Conservation (phyloP, 2,797 vertebrate species). For the Bradypus variegatus region DNA sequence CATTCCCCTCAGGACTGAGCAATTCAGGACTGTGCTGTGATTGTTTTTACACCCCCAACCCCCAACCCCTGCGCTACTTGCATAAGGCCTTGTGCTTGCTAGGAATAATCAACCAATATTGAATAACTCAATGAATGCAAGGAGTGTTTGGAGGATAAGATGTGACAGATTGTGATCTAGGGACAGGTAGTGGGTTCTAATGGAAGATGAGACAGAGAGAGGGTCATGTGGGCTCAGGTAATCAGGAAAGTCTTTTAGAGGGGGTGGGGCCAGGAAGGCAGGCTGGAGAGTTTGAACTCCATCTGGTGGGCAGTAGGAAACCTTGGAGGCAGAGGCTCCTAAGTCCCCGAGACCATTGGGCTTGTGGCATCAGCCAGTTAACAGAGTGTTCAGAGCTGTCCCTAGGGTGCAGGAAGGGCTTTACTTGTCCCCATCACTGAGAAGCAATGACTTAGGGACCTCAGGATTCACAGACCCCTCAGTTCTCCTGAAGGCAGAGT, state of each 20-base stretch:
- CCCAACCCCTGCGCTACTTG: neutral
- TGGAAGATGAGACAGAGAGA: neutral
- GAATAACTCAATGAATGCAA: neutral
- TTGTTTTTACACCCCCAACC: neutral
- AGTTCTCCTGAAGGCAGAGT: neutral
- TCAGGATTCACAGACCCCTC: neutral
- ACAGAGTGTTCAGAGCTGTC: conserved; percentile 15
- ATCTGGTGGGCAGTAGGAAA: neutral
- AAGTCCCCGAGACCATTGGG: neutral
- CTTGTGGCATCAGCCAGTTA: neutral
- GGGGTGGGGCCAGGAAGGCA: neutral
- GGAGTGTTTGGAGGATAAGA: neutral
- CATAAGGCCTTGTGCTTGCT: neutral
- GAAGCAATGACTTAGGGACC: neutral
- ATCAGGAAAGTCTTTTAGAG: neutral
- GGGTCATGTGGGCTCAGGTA: neutral
- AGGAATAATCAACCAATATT: neutral
- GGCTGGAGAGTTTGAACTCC: neutral
- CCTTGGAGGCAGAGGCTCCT: neutral
- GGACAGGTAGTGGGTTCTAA: neutral
- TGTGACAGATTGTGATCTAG: neutral
- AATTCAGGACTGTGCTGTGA: neutral
- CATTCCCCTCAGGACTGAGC: neutral
- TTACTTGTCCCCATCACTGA: neutral
- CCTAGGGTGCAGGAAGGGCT: neutral